A percentile compares a stretch with the other conserved stretches of the same genome.
phyloP scores from a whole-genome alignment of 2,113 vertebrate species.

The Lamprologus callipterus region DNA sequence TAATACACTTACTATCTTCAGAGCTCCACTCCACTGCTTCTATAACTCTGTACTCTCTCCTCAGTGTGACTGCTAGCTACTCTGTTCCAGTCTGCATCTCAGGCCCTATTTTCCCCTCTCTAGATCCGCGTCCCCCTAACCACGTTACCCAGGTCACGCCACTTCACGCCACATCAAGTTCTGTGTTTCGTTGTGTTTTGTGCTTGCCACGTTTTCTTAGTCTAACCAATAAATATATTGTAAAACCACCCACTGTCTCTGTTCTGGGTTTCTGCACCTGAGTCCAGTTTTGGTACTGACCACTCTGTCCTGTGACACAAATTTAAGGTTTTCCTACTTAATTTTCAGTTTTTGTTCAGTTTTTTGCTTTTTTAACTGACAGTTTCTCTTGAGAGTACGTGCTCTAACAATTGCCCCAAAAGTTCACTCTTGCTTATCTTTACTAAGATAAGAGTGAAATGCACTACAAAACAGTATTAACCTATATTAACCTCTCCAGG shows the following conservation, averaged over 20 bases:
- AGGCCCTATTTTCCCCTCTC: background rate
- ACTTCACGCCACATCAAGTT: background rate
- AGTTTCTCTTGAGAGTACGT: background rate
- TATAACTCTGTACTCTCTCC: background rate
- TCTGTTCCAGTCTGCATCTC: background rate
- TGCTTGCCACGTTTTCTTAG: background rate
- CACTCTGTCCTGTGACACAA: background rate
- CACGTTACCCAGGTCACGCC: background rate
- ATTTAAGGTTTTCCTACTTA: background rate
- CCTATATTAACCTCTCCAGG: background rate
- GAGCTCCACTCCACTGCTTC: background rate
- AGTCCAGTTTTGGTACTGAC: background rate
- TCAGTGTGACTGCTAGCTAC: accelerated
- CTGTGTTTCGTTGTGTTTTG: accelerated
- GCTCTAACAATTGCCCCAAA: background rate
- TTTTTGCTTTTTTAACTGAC: background rate
- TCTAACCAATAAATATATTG: background rate
- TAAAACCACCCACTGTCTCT: background rate
- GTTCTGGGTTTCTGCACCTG: background rate
- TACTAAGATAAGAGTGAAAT: background rate
- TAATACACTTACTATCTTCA: background rate
- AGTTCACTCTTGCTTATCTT: background rate
- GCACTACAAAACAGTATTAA: background rate
- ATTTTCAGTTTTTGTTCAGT: background rate
- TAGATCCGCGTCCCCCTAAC: background rate